Evolutionary conservation across 1,140 invertebrate genomes (phyloP).

Genomic region (Formica exsecta): DNA sequence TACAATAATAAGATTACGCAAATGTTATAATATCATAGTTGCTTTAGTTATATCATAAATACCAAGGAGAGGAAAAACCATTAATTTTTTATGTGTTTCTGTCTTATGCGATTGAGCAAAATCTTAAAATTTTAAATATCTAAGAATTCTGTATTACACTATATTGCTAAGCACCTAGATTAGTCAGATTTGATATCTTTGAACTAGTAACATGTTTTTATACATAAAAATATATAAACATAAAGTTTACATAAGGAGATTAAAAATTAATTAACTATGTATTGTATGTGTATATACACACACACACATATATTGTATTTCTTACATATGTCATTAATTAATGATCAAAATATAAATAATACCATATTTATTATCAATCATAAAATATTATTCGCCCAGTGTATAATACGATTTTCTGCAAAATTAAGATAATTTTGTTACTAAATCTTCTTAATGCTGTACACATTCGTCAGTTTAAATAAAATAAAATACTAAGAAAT

Average conservation of each 20-base stretch:
- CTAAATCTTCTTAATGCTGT: constrained; percentile 25
- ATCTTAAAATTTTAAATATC: constrained; percentile 5
- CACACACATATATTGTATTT: not conserved
- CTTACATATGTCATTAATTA: constrained; percentile 27
- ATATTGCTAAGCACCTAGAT: not conserved
- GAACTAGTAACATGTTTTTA: not conserved
- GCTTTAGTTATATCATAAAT: constrained; percentile 23
- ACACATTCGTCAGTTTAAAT: not conserved
- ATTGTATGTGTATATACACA: no score
- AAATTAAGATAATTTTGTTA: constrained; percentile 58
- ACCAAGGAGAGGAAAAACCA: constrained; percentile 1
- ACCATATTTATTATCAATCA: constrained; percentile 33
- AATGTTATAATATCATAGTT: constrained; percentile 38
- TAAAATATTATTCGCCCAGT: constrained; percentile 53
- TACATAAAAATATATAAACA: constrained; percentile 10
- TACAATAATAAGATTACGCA: constrained; percentile 30
- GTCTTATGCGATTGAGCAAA: constrained; percentile 18
- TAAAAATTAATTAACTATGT: not conserved
- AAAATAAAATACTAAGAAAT: not conserved
- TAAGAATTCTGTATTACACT: not conserved
- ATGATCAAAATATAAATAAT: constrained; percentile 53
- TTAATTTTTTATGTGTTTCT: constrained; percentile 11
- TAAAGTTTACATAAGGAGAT: not conserved
- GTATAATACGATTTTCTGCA: constrained; percentile 66
- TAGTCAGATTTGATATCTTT: not conserved